These are phyloP conservation scores for Capitulum mitella DNA, from an alignment of 2,888 invertebrate species.

Conservation along the genomic window DNA sequence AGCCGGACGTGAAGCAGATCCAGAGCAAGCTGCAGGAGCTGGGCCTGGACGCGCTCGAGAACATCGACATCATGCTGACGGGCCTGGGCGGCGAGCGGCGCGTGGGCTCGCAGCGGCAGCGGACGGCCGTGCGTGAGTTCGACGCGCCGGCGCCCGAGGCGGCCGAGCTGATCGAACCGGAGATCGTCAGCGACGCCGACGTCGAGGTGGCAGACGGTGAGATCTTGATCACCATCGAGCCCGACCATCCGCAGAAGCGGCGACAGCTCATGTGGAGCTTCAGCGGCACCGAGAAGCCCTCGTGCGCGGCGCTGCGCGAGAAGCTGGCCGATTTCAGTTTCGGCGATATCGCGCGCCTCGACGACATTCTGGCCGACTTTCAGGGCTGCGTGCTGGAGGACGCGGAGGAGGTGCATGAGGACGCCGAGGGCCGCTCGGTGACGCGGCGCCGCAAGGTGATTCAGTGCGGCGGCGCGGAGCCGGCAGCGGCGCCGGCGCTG, in stretches of 20 bases:
- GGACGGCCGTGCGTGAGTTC: constrained; percentile 1
- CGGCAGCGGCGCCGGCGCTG: background rate
- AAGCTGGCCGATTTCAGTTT: background rate
- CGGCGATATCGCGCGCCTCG: background rate
- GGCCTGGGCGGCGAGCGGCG: background rate
- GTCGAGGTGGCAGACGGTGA: background rate
- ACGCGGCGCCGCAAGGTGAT: background rate
- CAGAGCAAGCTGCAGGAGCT: constrained; percentile 11
- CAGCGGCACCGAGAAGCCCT: background rate
- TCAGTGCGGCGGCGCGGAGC: background rate
- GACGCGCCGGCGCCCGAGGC: background rate
- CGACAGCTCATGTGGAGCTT: constrained; percentile 22
- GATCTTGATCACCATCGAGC: background rate
- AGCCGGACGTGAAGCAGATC: background rate
- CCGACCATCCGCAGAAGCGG: background rate
- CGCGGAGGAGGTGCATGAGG: background rate
- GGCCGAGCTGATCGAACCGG: background rate
- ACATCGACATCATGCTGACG: constrained; percentile 21
- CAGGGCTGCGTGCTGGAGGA: background rate
- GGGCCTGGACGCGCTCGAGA: background rate
- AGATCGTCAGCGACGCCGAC: constrained; percentile 16
- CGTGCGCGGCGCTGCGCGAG: background rate
- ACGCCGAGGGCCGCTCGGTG: background rate
- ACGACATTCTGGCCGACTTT: constrained; percentile 7
- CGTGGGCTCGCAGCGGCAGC: background rate